Evolutionary conservation across 2,888 invertebrate genomes (phyloP), one percentile per base, ranked within the genome.

Genomic region (Lycophotia porphyrea): DNA sequence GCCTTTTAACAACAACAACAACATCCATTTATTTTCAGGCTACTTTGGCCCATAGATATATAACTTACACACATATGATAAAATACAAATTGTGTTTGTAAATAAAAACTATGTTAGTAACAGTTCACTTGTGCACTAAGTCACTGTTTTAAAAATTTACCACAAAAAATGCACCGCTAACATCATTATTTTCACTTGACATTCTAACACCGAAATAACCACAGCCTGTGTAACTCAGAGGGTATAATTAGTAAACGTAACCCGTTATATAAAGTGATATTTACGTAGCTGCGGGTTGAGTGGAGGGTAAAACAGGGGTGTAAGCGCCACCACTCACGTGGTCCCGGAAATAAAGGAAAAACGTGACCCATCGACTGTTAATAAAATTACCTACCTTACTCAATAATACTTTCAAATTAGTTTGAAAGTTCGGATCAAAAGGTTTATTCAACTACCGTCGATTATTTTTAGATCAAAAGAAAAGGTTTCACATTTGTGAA

Each of bases 171-270:
- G 5, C 15, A 42, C 13, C 42, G 0, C 42, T 13, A 42, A 42
- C 15, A 15, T 42, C 13, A 42, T 15, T 42, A 42, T 42, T 42
- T 42, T 42, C 42, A 15, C 15, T 42, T 4, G 42, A 42, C 15
- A 42, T 42, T 42, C 15, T 13, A 13, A 42, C 39, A 42, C 42
- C 13, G 13, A 42, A 42, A 42, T 42, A 42, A 42, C 42, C 42
- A 42, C 67, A 44, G 0, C 66, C 66, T 80, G 42, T 70, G n/a
- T 63, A 66, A 58, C 18, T 52, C 61, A 0, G 18, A 15, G 63
- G 58, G 67, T 64, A 44, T 81, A 76, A 81, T 80, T 81, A 80
- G 71, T 81, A 68, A 76, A 68, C 64, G 47, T 80, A 63, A 47
- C 24, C 18, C 44, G 65, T 74, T 65, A 55, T 69, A 74, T 69